phyloP scores from a whole-genome alignment of 2,113 vertebrate genomes.

The Scalopus aquaticus region DNA sequence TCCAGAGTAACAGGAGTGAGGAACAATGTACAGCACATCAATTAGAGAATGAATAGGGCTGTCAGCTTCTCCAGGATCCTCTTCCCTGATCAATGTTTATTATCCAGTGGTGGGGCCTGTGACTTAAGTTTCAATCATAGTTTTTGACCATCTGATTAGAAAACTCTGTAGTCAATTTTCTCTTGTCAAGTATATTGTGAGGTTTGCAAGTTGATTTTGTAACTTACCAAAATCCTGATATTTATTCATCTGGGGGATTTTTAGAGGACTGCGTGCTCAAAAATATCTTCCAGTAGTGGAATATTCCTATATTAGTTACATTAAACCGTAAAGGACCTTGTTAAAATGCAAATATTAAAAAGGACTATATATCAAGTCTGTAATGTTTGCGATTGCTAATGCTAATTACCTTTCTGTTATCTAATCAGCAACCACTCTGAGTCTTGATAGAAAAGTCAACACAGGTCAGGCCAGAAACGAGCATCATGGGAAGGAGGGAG shows the following conservation, averaged over 20 bases:
- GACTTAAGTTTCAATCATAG: not conserved
- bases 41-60: not conserved
- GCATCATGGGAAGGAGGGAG: not conserved
- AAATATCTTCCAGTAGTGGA: not conserved
- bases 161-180: not conserved
- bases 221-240: not conserved
- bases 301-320: not conserved
- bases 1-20: not conserved
- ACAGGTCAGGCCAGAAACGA: not conserved
- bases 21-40: not conserved
- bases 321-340: not conserved
- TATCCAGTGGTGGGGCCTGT: not conserved
- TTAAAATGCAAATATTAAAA: not conserved
- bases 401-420: not conserved
- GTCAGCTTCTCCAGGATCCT: not conserved
- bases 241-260: not conserved
- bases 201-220: not conserved
- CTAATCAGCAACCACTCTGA: not conserved
- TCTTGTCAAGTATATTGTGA: not conserved
- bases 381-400: not conserved
- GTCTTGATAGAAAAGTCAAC: slow-evolving; percentile 12
- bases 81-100: not conserved
- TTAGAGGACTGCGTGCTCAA: not conserved
- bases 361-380: not conserved
- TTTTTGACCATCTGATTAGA: not conserved